Percentiles rank a stretch among this genome's conserved stretches.
phyloP scores from a whole-genome alignment of 2,797 vertebrate genomes.

The Varecia variegata region DNA sequence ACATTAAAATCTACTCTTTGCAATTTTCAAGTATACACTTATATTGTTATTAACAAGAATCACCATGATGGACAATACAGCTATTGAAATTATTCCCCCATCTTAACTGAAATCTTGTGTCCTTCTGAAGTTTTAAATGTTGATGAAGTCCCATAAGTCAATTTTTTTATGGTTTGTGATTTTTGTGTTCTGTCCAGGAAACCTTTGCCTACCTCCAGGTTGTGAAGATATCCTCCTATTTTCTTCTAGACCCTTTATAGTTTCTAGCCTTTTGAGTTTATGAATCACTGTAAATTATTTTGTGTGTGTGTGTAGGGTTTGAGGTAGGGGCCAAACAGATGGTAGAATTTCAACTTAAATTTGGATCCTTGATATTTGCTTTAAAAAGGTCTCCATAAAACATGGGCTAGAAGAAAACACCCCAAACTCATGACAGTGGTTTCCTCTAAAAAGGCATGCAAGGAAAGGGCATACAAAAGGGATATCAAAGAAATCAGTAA shows the following conservation, averaged over 20 bases:
- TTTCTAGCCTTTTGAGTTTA: background rate
- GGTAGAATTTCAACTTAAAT: conserved; percentile 40
- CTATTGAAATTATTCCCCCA: background rate
- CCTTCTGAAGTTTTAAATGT: background rate
- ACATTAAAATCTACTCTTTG: background rate
- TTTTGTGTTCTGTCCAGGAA: conserved; percentile 2
- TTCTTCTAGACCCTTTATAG: background rate
- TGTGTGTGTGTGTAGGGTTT: background rate
- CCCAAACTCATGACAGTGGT: background rate
- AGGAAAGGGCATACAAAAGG: background rate
- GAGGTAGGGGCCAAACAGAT: background rate
- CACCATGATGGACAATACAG: background rate
- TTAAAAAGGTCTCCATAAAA: background rate
- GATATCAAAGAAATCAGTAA: background rate
- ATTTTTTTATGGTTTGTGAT: background rate
- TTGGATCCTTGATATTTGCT: conserved; percentile 28
- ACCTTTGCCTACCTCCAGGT: background rate
- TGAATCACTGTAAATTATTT: background rate
- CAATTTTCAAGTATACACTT: background rate
- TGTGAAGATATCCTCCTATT: background rate
- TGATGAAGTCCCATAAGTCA: background rate
- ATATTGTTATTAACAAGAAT: background rate
- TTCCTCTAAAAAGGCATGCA: background rate
- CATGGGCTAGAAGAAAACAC: background rate
- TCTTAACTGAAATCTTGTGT: background rate